Conservation (phyloP, 2,797 vertebrate genomes). For the Smutsia gigantea region DNA sequence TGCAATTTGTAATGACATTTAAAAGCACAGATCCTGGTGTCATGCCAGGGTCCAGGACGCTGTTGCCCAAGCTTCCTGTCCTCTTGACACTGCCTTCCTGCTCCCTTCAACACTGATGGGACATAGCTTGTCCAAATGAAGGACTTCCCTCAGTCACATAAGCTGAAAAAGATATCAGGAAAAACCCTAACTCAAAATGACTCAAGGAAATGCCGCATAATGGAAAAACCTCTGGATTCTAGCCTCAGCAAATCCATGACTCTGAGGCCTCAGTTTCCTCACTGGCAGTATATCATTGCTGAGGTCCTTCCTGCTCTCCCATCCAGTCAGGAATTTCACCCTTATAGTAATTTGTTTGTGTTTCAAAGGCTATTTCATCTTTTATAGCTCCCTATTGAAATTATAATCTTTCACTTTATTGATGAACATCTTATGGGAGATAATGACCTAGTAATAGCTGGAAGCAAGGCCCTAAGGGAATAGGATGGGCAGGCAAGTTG, state of each 20-base stretch:
- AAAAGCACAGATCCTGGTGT: slow-evolving; percentile 55
- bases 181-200: neutral
- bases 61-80: neutral
- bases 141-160: neutral
- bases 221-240: neutral
- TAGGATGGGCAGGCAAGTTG: neutral
- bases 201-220: neutral
- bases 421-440: neutral
- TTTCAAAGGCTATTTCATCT: neutral
- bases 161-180: neutral
- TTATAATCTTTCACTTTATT: neutral
- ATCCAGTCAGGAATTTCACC: neutral
- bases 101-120: neutral
- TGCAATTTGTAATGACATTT: slow-evolving; percentile 80
- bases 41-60: neutral
- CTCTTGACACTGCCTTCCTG: neutral
- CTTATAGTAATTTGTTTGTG: neutral
- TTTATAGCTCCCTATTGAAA: neutral
- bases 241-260: neutral
- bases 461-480: neutral
- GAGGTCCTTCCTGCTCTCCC: neutral
- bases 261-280: neutral
- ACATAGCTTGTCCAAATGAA: neutral
- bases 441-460: neutral
- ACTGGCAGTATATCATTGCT: neutral